Evolutionary conservation across 2,888 invertebrate species (phyloP).

Genomic region (Nephrotoma guestfalica): DNA sequence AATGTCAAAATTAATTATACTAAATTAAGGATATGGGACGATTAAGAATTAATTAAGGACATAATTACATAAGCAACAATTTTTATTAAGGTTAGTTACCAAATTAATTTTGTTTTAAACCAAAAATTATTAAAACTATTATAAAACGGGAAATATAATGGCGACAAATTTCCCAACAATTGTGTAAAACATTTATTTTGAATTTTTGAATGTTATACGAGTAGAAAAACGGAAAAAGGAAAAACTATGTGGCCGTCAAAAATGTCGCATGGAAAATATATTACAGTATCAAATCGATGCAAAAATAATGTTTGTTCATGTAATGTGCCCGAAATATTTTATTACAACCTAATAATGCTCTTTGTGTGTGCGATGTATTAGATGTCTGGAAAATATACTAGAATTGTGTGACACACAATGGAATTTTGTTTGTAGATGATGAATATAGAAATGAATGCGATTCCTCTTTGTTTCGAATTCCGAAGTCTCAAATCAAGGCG

Average conservation of each 20-base stretch:
- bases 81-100: not conserved
- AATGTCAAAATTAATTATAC: not conserved
- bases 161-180: not conserved
- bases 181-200: not conserved
- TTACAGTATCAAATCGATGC: not conserved
- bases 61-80: not conserved
- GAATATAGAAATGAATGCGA: not conserved
- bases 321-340: not conserved
- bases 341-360: not conserved
- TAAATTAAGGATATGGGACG: not conserved
- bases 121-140: not conserved
- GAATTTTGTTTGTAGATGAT: not conserved
- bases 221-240: not conserved
- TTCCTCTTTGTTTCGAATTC: not conserved
- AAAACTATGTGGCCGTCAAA: not conserved
- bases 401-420: not conserved
- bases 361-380: not conserved
- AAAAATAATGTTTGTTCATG: not conserved
- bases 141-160: not conserved
- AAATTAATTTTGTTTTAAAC: not conserved
- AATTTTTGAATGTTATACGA: not conserved
- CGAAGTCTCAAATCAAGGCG: not conserved
- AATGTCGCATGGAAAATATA: not conserved
- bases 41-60: not conserved
- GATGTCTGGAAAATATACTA: not conserved